Base-by-base conservation (phyloP, 2,888 invertebrate species). In the Galerucella nymphaeae region DNA sequence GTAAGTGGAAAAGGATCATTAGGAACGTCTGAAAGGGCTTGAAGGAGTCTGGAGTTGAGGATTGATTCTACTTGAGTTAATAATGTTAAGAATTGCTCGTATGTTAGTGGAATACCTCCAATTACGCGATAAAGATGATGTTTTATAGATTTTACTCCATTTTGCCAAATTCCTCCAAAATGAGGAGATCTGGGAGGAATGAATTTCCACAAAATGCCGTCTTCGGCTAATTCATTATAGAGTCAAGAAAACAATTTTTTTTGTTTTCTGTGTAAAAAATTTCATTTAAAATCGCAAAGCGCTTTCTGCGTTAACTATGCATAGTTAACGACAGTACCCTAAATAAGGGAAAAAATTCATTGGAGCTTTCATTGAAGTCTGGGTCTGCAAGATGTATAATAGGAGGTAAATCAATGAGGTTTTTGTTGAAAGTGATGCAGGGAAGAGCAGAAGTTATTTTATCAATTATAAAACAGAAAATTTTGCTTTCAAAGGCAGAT, bases 1-100 rank as follows among this genome's bases (percentile, higher is more conserved):
- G 81, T 80, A 0, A 82, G 73, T 14, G 77, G 71, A 59, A 62
- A 59, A n/a, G 75, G 65, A 70, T 82, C 79, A 68, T 75, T 74
- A 13, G 80, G 82, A 71, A 81, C 77, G 66, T 55, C n/a, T 23
- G 57, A 20, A 18, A 66, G 13, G 20, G 58, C 38, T 23, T 18
- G 55, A 9, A 66, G 13, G 11, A 42, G 57, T 45, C 61, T 57
- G 50, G 61, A 42, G 48, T 50, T 65, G 9, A 65, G 38, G 18
- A 16, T 45, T 11, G 50, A 11, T 20, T 65, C 23, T n/a, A 65
- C 16, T 53, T 53, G 65, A 23, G 16, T 13, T 16, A 65, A 53
- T 13, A 65, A 13, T 18, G 68, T 42, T n/a, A 38, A 38, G 14
- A 61, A 68, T 61, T 50, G 41, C 11, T 68, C 48, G 41, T 41